Evolutionary conservation across 2,113 vertebrate genomes (phyloP), one percentile per base, ranked within the genome.

Genomic region (Ptyas mucosa): DNA sequence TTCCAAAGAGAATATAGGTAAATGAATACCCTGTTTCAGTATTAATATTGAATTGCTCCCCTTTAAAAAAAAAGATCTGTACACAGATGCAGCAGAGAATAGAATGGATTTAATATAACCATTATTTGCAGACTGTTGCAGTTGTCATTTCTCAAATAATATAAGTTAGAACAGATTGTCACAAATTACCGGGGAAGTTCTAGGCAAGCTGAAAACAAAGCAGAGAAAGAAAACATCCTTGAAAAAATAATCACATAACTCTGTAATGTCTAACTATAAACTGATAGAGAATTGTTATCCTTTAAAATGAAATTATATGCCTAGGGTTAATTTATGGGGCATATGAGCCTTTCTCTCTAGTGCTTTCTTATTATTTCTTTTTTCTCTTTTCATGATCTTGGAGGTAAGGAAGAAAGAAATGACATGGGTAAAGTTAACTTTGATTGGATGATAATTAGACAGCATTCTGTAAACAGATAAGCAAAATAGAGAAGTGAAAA

Each of bases 1-100:
- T 94, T 91, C 20, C 89, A 95, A 93, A 93, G 85, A 87, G 85
- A 87, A 87, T 52, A 87, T 52, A 87, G 51, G 26, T 34, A 88
- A 18, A n/a, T 88, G n/a, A 87, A 53, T 81, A 81, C 34, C 34
- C 29, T 75, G 8, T 81, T 43, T 81, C 34, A 43, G 8, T 43
- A 43, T 81, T 81, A 43, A 43, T 81, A 43, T 9, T 81, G 75
- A n/a, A 69, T 81, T 43, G 34, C 8, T 81, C 18, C 75, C 69
- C 2, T 21, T 46, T 46, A 46, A 0, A 69, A 81, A 69, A 20
- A 88, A 39, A 18, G 20, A 20, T 39, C 21, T 89, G n/a, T 46
- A 51, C 64, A 49, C 20, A 86, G 53, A 58, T 55, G 75, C 23
- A 85, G 4, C 52, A 43, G 21, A 29, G 10, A 6, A 1, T 34